A percentile compares a stretch with the other conserved stretches of the same genome.
These are phyloP conservation scores for Amblyornis subalaris DNA, from an alignment of 2,113 vertebrate genomes.

Conservation along the genomic window DNA sequence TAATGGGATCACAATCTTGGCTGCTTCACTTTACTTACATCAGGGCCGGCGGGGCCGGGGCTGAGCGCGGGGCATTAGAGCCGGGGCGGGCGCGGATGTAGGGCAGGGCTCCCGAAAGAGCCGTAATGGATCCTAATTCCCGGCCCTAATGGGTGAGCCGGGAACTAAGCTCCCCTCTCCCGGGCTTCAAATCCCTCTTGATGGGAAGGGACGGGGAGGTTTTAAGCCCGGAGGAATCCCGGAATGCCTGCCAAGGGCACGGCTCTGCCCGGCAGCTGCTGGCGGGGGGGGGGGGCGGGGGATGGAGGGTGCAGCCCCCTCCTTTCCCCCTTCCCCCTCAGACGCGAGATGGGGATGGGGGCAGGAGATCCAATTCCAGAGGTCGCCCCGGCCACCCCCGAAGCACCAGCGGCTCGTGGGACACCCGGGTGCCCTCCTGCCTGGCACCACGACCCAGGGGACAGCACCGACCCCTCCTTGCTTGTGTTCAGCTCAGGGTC, in stretches of 20 bases:
- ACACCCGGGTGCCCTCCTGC: not conserved
- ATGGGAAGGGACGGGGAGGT: constrained; percentile 25
- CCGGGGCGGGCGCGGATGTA: not conserved
- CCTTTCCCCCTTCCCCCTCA: not conserved
- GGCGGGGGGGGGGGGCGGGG: not conserved
- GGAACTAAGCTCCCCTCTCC: not conserved
- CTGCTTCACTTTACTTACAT: constrained; percentile 62
- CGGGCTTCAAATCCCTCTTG: constrained; percentile 58
- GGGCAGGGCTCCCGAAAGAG: not conserved
- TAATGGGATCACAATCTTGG: constrained; percentile 63
- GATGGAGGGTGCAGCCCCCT: not conserved
- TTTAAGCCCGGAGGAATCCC: constrained; percentile 41
- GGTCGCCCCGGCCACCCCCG: fast-evolving
- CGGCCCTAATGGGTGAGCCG: not conserved
- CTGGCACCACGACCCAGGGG: not conserved
- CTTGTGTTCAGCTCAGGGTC: not conserved
- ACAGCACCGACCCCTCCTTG: fast-evolving
- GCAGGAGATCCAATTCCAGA: fast-evolving
- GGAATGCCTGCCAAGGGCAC: constrained; percentile 5
- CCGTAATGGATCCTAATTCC: constrained; percentile 39
- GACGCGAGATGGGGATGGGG: not conserved
- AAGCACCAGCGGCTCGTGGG: not conserved
- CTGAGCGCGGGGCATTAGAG: not conserved
- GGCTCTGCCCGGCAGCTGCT: not conserved
- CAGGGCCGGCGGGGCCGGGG: not conserved